Evolutionary conservation across 2,113 vertebrate genomes (phyloP), one percentile per base, ranked within the genome.

Genomic region (Sylvietta virens): DNA sequence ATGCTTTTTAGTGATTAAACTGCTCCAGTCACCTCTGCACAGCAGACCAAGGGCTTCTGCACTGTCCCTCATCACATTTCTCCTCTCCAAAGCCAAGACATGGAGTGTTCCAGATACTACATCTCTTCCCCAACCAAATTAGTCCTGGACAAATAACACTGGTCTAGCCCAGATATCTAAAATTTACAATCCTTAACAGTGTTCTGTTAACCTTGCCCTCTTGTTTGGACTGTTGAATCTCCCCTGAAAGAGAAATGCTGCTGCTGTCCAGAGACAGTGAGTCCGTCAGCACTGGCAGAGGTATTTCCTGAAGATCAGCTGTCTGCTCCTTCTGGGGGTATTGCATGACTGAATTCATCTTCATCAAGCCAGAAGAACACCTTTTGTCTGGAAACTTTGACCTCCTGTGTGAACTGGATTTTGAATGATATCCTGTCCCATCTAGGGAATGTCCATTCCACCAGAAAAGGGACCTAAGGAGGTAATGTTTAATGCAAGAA

Each of bases 261-360:
- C 45, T 53, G 76, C 50, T 62, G 37, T 45, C 28, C 1, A 6
- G 50, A 69, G 50, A 45, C 45, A 42, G 26, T 0, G 0, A 45
- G n/a, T 42, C 20, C 0, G 0, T 76, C 42, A 45, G 10, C 0
- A 0, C 23, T 40, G 40, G 31, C 62, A 80, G 62, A 61, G 23
- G 28, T 15, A 65, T 88, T 92, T 88, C 80, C 72, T 88, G 50
- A 91, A 92, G 45, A 73, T 65, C 76, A 87, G 18, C 56, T 92
- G 8, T n/a, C 37, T 81, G 62, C 62, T 77, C 72, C 76, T 95
- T n/a, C 50, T 48, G 53, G 17, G 48, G 21, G 1, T 83, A 83
- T 88, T 91, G 44, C 50, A 70, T 80, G 76, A 50, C 31, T n/a
- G 17, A 86, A 88, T 69, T 77, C 6, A 27, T 61, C 62, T 65